Base-by-base conservation (phyloP, 2,797 vertebrate genomes). In the Microctenopoma steveboyesi region DNA sequence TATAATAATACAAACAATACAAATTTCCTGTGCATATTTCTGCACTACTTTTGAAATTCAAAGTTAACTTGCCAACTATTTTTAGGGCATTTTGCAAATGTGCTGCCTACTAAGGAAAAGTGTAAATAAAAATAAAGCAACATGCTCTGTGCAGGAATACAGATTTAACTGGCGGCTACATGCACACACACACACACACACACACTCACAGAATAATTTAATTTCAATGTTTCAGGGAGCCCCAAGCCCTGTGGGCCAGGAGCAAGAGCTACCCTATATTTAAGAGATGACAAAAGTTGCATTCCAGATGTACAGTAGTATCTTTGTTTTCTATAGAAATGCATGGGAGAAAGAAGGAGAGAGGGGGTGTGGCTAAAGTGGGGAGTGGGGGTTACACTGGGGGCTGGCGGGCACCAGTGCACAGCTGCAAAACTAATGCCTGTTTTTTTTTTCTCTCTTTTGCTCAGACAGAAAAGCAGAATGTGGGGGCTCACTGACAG, bases 271-370 rank as follows among this genome's bases (percentile, higher is more conserved):
- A 81, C 80, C 89, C 91, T 93, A 89, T 91, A 92, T 94, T 93
- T 94, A 94, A 92, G 93, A 93, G 93, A 93, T 92, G 93, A 94
- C 91, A 93, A 92, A 93, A 93, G 92, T 92, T 92, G 90, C 92
- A 93, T 93, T 93, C 92, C 93, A 93, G 93, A 93, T 94, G 93
- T 93, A 95, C 92, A 94, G 91, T 91, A 82, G 89, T 86, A 93
- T 94, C 93, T 94, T 92, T 94, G 93, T 94, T 90, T 88, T 89
- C 91, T 90, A 93, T 91, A 92, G 92, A 94, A 92, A 93, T 89
- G 89, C 91, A 92, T 87, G 83, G 80, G 79, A 87, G 88, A 88
- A 79, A 83, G 77, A 75, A 40, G 71, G 72, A 81, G 82, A 50
- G 54, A 56, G 39, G 45, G 58, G 47, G 42, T 48, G 75, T 52